Evolutionary conservation across 1,140 invertebrate species (phyloP).

Genomic region (Drosophila yakuba): DNA sequence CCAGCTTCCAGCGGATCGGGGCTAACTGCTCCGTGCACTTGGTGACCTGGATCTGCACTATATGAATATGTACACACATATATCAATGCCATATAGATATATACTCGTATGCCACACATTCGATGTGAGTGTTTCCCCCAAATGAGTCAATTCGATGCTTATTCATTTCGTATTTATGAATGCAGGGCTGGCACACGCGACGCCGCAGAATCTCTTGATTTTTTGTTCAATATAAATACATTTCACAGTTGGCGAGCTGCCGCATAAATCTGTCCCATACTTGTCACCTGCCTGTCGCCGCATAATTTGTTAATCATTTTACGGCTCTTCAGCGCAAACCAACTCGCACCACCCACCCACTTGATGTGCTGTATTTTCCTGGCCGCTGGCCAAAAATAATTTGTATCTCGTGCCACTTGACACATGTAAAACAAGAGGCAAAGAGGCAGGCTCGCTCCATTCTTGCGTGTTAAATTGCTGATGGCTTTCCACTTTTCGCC

Average conservation of each 20-base stretch:
- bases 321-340: background rate
- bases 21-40: conserved; percentile 45
- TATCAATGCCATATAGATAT: too few relatives aligned
- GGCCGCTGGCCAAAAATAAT: conserved; percentile 34
- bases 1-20: conserved; percentile 23
- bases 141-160: conserved; percentile 15
- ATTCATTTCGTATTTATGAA: conserved; percentile 13
- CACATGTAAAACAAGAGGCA: conserved; percentile 15
- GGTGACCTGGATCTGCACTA: conserved; percentile 13
- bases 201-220: background rate
- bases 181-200: conserved; percentile 30
- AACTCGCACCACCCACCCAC: conserved; percentile 15
- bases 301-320: conserved; percentile 64
- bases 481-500: conserved; percentile 10
- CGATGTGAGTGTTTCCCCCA: too few relatives aligned
- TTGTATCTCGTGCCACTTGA: conserved; percentile 31
- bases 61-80: background rate
- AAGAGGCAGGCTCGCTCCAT: conserved; percentile 1
- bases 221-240: conserved; percentile 27
- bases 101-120: too few relatives aligned
- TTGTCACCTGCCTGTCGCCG: conserved; percentile 65
- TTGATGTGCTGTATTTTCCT: conserved; percentile 27
- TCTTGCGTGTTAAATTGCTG: conserved; percentile 25
- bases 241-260: conserved; percentile 16
- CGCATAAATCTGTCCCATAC: conserved; percentile 56